Evolutionary conservation across 2,888 invertebrate genomes (phyloP), one percentile per base, ranked within the genome.

Genomic region (Heliconius cydno): DNA sequence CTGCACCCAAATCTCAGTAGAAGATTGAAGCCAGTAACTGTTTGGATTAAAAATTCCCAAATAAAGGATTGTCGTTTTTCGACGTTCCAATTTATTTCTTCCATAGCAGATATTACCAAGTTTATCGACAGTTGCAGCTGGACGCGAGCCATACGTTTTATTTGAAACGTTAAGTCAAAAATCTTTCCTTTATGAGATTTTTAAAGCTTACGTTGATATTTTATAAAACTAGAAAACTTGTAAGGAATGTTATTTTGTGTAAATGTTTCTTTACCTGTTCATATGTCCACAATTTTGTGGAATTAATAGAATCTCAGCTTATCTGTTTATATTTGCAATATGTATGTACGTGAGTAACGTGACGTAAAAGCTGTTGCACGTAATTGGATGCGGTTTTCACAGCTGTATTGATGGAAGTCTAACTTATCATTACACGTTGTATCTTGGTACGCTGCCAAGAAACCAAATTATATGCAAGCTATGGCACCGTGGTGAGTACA

Each of bases 71-170:
- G 28, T 46, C 75, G 73, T 75, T 65, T 66, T 75, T 75, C 30
- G 75, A 46, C 75, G 75, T 46, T 75, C 65, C 75, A 66, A 66
- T 75, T 75, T 75, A 66, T 75, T 65, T 75, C 28, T 46, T 25
- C 28, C 30, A 66, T 66, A 66, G 75, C 46, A 66, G 75, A 65
- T 80, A 76, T 68, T 77, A 74, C 78, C 46, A 78, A 78, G 57
- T 80, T 76, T 81, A 77, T 80, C 71, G 80, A 81, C 78, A 78
- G 65, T 76, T 76, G 60, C 78, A 76, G 30, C 81, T 80, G 81
- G 81, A 80, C 15, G 19, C 38, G 38, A 25, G 81, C 81, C 81
- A 81, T 79, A 65, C 30, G 60, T 63, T n/a, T n/a, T n/a, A n/a
- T n/a, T 76, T 30, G 72, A 46, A 71, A 80, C 22, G 72, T 38